These are phyloP conservation scores for Chaetodon trifasciatus DNA, from an alignment of 2,797 vertebrate genomes.

Conservation along the genomic window DNA sequence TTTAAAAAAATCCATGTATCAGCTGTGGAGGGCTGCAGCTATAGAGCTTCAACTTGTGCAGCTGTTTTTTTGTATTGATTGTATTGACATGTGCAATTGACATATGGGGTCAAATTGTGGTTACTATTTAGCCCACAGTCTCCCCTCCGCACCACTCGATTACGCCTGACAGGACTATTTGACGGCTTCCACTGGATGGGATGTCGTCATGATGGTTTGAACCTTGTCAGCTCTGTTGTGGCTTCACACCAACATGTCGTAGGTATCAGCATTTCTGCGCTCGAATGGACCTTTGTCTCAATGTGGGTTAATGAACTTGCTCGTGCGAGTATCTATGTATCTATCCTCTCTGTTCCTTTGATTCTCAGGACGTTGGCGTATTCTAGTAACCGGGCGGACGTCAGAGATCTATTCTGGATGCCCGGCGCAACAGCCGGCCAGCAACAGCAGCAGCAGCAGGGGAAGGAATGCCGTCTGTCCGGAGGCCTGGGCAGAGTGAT, in stretches of 20 bases:
- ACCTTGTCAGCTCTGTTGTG: constrained; percentile 16
- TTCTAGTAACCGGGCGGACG: constrained; percentile 85
- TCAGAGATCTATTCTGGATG: constrained; percentile 87
- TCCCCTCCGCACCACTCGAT: background rate
- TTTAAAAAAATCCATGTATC: background rate
- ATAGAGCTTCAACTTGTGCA: constrained; percentile 8
- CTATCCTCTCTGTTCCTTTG: constrained; percentile 65
- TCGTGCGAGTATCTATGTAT: constrained; percentile 42
- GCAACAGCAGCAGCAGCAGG: constrained; percentile 82
- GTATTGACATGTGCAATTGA: constrained; percentile 61
- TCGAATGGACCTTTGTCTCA: background rate
- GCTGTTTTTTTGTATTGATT: constrained; percentile 45
- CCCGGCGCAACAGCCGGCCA: constrained; percentile 84
- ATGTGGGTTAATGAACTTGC: background rate
- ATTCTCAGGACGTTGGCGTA: constrained; percentile 80
- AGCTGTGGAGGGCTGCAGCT: constrained; percentile 5
- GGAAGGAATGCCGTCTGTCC: constrained; percentile 82
- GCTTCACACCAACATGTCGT: background rate
- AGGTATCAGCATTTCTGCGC: background rate
- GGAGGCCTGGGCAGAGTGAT: constrained; percentile 67
- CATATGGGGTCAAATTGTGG: constrained; percentile 58
- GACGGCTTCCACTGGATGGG: constrained; percentile 14
- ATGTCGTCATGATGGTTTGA: constrained; percentile 9
- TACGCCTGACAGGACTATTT: constrained; percentile 8
- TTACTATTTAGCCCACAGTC: constrained; percentile 45